Conservation (phyloP, 2,797 vertebrate species). For the Clarias platycephalus region DNA sequence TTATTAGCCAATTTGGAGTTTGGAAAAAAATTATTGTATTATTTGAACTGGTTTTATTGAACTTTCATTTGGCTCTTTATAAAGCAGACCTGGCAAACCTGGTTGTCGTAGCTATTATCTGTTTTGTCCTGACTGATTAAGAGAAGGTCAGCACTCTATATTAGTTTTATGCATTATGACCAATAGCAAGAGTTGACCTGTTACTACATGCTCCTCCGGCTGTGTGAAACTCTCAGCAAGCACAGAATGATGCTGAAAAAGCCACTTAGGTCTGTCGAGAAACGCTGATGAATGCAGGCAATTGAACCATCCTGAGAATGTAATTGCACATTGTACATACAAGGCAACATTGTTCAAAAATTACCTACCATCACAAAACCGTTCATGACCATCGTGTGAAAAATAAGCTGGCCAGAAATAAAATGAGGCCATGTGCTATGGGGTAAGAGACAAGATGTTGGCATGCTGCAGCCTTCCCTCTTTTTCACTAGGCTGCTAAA, state of each 20-base stretch:
- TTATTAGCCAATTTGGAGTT: not conserved
- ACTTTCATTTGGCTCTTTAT: not conserved
- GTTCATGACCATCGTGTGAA: constrained; percentile 27
- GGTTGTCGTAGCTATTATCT: not conserved
- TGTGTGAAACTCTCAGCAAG: not conserved
- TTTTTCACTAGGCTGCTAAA: constrained; percentile 12
- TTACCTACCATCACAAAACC: constrained; percentile 20
- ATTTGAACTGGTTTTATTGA: not conserved
- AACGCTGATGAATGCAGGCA: constrained; percentile 6
- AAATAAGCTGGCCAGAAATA: constrained; percentile 25
- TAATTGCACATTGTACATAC: constrained; percentile 10
- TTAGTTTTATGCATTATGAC: not conserved
- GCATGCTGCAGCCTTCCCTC: not conserved
- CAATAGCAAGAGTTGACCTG: not conserved
- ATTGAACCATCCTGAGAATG: constrained; percentile 2
- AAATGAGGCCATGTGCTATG: not conserved
- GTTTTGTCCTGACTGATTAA: not conserved
- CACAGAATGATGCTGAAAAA: not conserved
- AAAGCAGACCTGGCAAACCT: not conserved
- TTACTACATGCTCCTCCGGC: not conserved
- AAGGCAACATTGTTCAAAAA: constrained; percentile 29
- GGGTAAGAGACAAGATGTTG: constrained; percentile 13
- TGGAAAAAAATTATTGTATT: not conserved
- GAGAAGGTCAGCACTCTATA: not conserved
- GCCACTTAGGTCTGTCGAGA: constrained; percentile 2